phyloP scores from a whole-genome alignment of 2,113 vertebrate genomes.

The Sylvietta virens region DNA sequence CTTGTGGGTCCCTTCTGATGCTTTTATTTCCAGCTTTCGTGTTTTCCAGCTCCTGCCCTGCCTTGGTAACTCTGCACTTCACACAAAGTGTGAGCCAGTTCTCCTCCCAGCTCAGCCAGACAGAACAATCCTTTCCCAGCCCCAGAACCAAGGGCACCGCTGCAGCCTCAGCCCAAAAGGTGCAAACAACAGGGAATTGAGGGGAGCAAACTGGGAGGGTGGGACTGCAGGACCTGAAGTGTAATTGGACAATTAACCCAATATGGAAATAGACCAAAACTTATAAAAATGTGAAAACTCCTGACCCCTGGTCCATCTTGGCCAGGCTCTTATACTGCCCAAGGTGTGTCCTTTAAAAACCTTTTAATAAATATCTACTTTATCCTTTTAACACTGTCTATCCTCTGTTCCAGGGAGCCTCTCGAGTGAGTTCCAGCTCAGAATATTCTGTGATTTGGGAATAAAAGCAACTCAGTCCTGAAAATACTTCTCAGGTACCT shows the following conservation, averaged over 20 bases:
- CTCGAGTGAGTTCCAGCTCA: not conserved
- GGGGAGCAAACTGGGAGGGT: not conserved
- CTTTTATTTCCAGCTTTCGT: rapidly evolving
- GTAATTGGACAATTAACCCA: not conserved
- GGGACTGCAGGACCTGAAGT: not conserved
- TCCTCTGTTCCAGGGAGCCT: rapidly evolving
- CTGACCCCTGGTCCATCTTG: rapidly evolving
- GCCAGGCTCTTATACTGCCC: not conserved
- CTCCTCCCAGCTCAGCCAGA: not conserved
- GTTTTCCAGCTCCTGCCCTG: rapidly evolving
- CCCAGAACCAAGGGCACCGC: not conserved
- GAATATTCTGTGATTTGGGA: not conserved
- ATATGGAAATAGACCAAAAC: not conserved
- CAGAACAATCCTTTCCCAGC: not conserved
- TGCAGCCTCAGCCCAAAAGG: not conserved
- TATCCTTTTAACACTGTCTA: not conserved
- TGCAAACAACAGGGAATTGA: rapidly evolving
- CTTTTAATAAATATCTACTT: not conserved
- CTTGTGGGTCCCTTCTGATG: not conserved
- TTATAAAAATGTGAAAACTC: not conserved
- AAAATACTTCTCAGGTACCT: rapidly evolving
- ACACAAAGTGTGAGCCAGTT: rapidly evolving
- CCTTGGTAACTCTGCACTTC: not conserved
- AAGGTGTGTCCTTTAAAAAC: rapidly evolving
- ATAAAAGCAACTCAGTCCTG: not conserved